Percentiles rank a stretch among this genome's conserved stretches.
phyloP scores from a whole-genome alignment of 2,888 invertebrate species.

The Microctonus hyperodae region DNA sequence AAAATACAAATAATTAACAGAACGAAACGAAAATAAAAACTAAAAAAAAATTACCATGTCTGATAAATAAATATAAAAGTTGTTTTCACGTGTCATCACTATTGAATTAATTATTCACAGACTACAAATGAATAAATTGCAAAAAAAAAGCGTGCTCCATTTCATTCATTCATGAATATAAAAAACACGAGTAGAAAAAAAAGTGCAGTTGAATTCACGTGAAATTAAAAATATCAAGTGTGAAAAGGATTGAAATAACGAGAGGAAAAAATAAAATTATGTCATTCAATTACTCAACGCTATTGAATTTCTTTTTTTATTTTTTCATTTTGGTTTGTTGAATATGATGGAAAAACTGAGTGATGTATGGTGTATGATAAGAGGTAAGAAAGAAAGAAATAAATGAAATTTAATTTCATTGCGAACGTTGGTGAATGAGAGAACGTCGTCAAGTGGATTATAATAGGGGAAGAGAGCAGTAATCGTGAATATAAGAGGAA shows the following conservation, averaged over 20 bases:
- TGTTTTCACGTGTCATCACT: neutral
- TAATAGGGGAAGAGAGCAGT: constrained; percentile 13
- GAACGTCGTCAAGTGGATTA: constrained; percentile 22
- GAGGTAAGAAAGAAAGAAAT: too few species aligned
- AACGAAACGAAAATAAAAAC: neutral
- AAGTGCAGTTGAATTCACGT: neutral
- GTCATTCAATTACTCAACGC: neutral
- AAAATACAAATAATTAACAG: neutral
- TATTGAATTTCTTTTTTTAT: neutral
- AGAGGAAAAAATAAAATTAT: neutral
- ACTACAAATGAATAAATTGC: neutral
- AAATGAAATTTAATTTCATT: constrained; percentile 19
- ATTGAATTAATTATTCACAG: neutral
- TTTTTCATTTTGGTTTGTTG: neutral
- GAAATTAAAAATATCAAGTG: neutral
- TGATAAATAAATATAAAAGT: neutral
- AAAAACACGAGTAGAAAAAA: neutral
- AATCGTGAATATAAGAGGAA: neutral
- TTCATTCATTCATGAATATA: neutral
- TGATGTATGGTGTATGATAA: neutral
- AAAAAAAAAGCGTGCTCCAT: neutral
- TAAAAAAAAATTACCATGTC: neutral
- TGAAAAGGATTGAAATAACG: neutral
- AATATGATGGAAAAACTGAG: neutral
- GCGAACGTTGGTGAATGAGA: constrained; percentile 19